Evolutionary conservation across 1,140 invertebrate species (phyloP).

Genomic region (Drosophila baimaii): DNA sequence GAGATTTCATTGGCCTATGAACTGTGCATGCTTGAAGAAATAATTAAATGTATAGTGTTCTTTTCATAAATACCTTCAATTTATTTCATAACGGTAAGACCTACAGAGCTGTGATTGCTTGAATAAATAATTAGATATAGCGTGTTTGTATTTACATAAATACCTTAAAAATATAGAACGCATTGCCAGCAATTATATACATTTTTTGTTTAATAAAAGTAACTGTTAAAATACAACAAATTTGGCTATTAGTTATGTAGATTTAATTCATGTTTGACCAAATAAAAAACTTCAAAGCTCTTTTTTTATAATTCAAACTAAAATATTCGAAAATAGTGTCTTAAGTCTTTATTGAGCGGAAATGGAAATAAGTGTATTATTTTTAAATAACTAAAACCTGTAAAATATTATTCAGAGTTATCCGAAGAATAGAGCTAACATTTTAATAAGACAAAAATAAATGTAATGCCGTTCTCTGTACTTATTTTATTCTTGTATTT

Average conservation of each 20-base stretch:
- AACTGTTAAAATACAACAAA: too few relatives aligned
- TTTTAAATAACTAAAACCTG: too few relatives aligned
- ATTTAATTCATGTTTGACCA: background rate
- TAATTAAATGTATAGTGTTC: background rate
- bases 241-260: too few relatives aligned
- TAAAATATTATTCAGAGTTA: too few relatives aligned
- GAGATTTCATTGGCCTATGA: background rate
- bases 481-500: background rate
- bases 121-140: background rate
- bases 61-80: too few relatives aligned
- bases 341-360: too few relatives aligned
- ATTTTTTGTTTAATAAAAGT: too few relatives aligned
- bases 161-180: background rate
- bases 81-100: slow-evolving; percentile 11
- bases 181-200: background rate
- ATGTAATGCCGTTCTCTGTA: background rate
- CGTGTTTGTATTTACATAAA: background rate
- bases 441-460: background rate
- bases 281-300: too few relatives aligned
- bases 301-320: too few relatives aligned
- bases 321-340: too few relatives aligned
- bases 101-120: background rate
- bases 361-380: too few relatives aligned
- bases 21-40: background rate
- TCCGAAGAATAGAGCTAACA: background rate